A percentile compares a stretch with the other conserved stretches of the same genome.
Conservation (phyloP, 2,113 vertebrate species). For the Podarcis raffonei region DNA sequence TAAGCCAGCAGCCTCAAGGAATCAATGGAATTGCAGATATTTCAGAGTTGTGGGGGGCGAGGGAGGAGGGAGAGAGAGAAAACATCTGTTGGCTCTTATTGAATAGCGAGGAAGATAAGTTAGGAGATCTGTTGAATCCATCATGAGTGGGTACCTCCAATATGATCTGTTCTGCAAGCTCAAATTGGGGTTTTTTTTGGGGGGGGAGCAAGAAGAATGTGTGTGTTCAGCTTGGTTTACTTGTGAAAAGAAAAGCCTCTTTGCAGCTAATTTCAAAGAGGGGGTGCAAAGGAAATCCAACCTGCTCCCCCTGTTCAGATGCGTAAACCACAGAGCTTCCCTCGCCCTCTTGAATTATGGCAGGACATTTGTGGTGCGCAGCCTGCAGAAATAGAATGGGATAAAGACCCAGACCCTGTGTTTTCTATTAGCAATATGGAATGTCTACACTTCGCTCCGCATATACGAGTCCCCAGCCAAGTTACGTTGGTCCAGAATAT, state of each 20-base stretch:
- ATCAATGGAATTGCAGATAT: constrained; percentile 72
- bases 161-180: constrained; percentile 52
- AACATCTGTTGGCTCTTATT: constrained; percentile 45
- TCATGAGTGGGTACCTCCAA: constrained; percentile 54
- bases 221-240: constrained; percentile 59
- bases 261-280: constrained; percentile 29
- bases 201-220: background rate
- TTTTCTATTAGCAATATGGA: constrained; percentile 29
- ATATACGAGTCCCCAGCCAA: background rate
- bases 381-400: background rate
- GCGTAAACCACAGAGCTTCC: background rate
- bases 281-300: background rate
- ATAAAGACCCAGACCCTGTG: constrained; percentile 2
- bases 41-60: constrained; percentile 1
- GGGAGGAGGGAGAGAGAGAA: background rate
- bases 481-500: background rate
- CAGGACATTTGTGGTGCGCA: background rate
- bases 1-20: constrained; percentile 59
- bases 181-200: constrained; percentile 25
- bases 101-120: constrained; percentile 47
- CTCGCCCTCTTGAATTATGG: constrained; percentile 19
- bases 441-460: background rate
- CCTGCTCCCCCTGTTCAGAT: constrained; percentile 1
- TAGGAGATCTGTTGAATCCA: constrained; percentile 50
- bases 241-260: constrained; percentile 18